Percentiles rank a stretch among this genome's conserved stretches.
Evolutionary conservation across 2,113 vertebrate species (phyloP).

Genomic region (Phrynocephalus versicolor): DNA sequence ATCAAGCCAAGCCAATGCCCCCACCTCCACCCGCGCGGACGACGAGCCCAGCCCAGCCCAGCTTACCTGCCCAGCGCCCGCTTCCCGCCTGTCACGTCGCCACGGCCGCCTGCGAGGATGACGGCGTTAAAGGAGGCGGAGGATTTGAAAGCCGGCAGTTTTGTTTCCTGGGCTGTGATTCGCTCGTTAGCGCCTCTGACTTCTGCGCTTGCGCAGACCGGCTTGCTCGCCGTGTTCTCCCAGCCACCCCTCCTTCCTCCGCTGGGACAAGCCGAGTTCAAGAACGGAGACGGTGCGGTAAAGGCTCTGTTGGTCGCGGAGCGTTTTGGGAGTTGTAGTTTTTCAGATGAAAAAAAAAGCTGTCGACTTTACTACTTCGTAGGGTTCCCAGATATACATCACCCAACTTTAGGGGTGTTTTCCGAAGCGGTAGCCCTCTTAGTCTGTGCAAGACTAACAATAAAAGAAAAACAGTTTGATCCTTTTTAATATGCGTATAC

Average conservation of each 20-base stretch:
- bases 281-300: not conserved
- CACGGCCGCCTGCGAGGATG: conserved; percentile 45
- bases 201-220: conserved; percentile 41
- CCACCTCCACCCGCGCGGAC: not conserved
- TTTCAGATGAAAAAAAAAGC: fast-evolving
- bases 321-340: conserved; percentile 41
- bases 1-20: not conserved
- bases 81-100: conserved; percentile 13
- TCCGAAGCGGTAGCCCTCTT: not conserved
- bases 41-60: not conserved
- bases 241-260: fast-evolving
- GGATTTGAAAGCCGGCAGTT: conserved; percentile 81
- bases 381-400: no score
- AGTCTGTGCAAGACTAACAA: not conserved
- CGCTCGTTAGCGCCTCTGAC: conserved; percentile 44
- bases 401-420: no score
- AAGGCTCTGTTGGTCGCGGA: not conserved
- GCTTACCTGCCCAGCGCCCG: not conserved
- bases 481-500: no score
- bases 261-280: conserved; percentile 64
- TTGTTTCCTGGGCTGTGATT: conserved; percentile 65
- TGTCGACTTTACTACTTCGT: not conserved
- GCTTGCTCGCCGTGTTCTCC: conserved; percentile 8
- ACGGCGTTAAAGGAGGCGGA: conserved; percentile 68
- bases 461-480: not conserved